phyloP scores from a whole-genome alignment of 2,113 vertebrate species.

The western clawed frog (Xenopus tropicalis) region UCB_Xtro_10.0 CM004445.2:61901001-61901500 shows the following conservation, averaged over 20 bases:
- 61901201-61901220: conserved; percentile 22
- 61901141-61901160: too few relatives aligned
- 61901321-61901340: conserved; percentile 14
- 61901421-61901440: neutral
- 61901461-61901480: neutral
- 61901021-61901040: too few relatives aligned
- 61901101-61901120: too few relatives aligned
- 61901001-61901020: too few relatives aligned
- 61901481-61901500: neutral
- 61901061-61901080: too few relatives aligned
- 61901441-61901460: neutral
- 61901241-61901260: conserved; percentile 15
- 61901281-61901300: conserved; percentile 13
- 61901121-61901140: too few relatives aligned
- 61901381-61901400: conserved; percentile 4
- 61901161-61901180: neutral
- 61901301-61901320: conserved; percentile 25
- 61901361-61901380: neutral
- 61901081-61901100: too few relatives aligned
- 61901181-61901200: too few relatives aligned
- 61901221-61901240: conserved; percentile 10
- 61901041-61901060: too few relatives aligned
- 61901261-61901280: conserved; percentile 30
- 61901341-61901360: conserved; percentile 8
- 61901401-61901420: neutral